A percentile compares a stretch with the other conserved stretches of the same genome.
Evolutionary conservation across 2,797 vertebrate species (phyloP).

Genomic region (Taeniopygia guttata): DNA sequence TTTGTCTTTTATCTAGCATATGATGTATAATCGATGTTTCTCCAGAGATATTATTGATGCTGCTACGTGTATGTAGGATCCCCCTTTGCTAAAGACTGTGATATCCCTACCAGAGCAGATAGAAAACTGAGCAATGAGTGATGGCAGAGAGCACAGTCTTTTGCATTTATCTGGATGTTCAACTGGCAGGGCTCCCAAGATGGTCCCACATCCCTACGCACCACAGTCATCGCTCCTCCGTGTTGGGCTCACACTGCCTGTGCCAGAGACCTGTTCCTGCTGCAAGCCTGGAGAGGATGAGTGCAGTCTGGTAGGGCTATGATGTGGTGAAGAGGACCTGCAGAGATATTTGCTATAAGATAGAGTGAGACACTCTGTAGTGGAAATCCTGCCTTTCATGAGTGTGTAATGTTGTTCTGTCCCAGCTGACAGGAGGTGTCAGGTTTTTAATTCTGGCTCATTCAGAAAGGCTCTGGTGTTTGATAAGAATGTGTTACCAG

Average conservation of each 20-base stretch:
- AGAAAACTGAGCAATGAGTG: not conserved
- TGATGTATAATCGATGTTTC: not conserved
- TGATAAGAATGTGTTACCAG: not conserved
- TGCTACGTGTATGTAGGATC: not conserved
- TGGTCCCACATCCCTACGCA: not conserved
- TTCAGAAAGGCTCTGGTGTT: not conserved
- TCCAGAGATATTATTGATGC: slow-evolving; percentile 10
- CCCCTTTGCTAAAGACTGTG: not conserved
- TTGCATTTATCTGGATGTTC: not conserved
- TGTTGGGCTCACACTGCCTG: not conserved
- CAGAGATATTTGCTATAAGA: not conserved
- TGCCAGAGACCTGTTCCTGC: not conserved
- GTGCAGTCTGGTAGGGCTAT: not conserved
- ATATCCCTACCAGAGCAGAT: not conserved
- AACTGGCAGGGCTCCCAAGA: not conserved
- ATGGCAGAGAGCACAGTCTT: not conserved
- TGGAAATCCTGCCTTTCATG: not conserved
- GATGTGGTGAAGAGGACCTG: not conserved
- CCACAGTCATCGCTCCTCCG: not conserved
- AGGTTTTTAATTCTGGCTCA: not conserved
- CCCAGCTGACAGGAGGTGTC: not conserved
- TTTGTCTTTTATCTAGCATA: not conserved
- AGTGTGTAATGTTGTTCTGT: not conserved
- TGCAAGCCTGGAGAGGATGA: not conserved
- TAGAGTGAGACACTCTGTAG: not conserved